Conservation (phyloP, 2,888 invertebrate genomes). For the Chymomyza caudatula region DNA sequence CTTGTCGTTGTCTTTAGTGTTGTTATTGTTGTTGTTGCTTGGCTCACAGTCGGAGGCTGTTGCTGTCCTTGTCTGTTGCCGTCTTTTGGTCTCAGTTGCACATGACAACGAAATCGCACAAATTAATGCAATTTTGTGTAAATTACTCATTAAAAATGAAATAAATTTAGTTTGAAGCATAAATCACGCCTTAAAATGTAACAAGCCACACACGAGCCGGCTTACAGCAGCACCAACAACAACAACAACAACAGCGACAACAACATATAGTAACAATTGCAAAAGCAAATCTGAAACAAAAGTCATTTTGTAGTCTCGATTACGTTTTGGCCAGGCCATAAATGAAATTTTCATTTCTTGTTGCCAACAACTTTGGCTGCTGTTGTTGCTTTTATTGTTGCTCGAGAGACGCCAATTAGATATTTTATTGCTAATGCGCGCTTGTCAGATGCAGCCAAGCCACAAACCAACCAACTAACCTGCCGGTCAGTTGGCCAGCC, state of each 20-base stretch:
- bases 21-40: conserved; percentile 17
- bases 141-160: conserved; percentile 72
- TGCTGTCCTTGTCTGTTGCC: conserved; percentile 33
- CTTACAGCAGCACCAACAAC: conserved; percentile 4
- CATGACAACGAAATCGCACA: conserved; percentile 41
- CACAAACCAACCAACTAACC: conserved; percentile 3
- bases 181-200: conserved; percentile 67
- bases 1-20: conserved; percentile 48
- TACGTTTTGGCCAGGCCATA: conserved; percentile 37
- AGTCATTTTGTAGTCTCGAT: conserved; percentile 44
- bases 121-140: conserved; percentile 70
- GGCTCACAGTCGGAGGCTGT: conserved; percentile 32
- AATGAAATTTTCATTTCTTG: conserved; percentile 60
- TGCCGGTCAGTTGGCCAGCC: not conserved
- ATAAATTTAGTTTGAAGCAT: conserved; percentile 65
- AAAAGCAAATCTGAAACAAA: conserved; percentile 54
- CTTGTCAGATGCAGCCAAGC: conserved; percentile 55
- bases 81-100: not conserved
- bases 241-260: conserved; percentile 15
- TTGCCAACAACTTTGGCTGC: conserved; percentile 5
- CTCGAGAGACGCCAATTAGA: conserved; percentile 65
- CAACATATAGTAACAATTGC: conserved; percentile 26
- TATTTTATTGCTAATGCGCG: conserved; percentile 73
- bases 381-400: conserved; percentile 36
- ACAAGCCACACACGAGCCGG: conserved; percentile 35